Percentiles rank a stretch among this genome's conserved stretches.
phyloP scores from a whole-genome alignment of 2,797 vertebrate species.

The Sphenodon punctatus region DNA sequence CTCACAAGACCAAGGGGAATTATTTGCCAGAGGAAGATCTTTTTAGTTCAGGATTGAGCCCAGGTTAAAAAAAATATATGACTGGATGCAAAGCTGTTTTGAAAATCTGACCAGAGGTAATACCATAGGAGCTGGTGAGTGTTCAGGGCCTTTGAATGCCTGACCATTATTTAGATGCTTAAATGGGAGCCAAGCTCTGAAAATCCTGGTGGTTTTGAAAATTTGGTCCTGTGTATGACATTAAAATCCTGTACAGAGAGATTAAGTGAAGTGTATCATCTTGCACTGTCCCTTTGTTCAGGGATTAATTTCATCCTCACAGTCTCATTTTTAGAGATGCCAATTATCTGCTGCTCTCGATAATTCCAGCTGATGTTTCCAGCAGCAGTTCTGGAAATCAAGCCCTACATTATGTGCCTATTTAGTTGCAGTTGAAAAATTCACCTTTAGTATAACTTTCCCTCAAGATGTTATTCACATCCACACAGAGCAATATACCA shows the following conservation, averaged over 20 bases:
- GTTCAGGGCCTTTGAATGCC: neutral
- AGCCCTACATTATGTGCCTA: neutral
- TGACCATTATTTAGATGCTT: neutral
- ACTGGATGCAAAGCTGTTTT: neutral
- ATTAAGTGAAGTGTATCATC: neutral
- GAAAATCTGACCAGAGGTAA: neutral
- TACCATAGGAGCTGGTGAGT: neutral
- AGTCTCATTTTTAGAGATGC: too few species aligned
- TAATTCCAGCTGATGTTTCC: neutral
- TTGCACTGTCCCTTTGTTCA: neutral
- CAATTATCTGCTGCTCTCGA: neutral
- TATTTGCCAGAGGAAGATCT: too few species aligned
- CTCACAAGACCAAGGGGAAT: neutral
- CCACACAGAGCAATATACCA: neutral
- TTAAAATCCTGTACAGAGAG: neutral
- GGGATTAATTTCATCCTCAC: rapidly evolving
- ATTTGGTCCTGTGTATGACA: neutral
- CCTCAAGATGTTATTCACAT: neutral
- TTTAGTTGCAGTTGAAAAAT: neutral
- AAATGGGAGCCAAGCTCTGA: neutral
- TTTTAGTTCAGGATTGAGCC: too few species aligned
- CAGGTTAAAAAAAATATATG: too few species aligned
- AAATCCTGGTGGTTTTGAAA: too few species aligned
- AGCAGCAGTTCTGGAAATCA: neutral
- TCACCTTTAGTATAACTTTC: neutral